Conservation (phyloP, 1,140 invertebrate genomes). For the Adoxophyes honmai region DNA sequence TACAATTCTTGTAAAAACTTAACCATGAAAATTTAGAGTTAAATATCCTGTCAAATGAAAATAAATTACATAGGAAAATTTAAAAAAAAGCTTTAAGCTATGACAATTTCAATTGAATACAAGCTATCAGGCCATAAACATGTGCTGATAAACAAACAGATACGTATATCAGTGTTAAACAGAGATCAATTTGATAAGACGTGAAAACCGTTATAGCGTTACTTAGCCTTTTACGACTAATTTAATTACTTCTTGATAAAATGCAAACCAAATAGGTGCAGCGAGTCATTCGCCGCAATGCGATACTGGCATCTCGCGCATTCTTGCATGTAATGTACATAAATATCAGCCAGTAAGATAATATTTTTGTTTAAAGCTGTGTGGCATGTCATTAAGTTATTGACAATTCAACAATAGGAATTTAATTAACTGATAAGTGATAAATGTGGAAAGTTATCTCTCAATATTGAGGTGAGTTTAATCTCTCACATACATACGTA, state of each 20-base stretch:
- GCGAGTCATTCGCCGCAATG: slow-evolving; percentile 1
- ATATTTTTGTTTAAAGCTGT: not conserved
- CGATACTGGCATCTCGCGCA: not conserved
- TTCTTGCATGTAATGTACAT: not conserved
- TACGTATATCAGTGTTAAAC: not conserved
- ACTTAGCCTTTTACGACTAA: slow-evolving; percentile 6
- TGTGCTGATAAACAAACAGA: not conserved
- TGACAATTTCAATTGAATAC: too few relatives aligned
- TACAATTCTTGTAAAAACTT: too few relatives aligned
- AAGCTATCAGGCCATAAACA: too few relatives aligned
- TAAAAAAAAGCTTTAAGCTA: too few relatives aligned
- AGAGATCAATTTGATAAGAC: not conserved
- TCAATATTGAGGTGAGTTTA: not conserved
- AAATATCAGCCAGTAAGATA: not conserved
- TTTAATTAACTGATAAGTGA: not conserved
- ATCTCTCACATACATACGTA: not conserved
- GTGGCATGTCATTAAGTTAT: not conserved
- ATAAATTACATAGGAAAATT: not conserved
- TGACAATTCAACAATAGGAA: not conserved
- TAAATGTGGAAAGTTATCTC: not conserved
- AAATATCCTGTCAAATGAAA: too few relatives aligned
- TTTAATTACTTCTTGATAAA: slow-evolving; percentile 6
- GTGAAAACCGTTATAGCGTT: not conserved
- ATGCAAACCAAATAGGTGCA: slow-evolving; percentile 13
- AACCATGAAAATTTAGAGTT: too few relatives aligned